Base-by-base conservation (phyloP, 2,113 vertebrate genomes). In the Aramus guarauna region DNA sequence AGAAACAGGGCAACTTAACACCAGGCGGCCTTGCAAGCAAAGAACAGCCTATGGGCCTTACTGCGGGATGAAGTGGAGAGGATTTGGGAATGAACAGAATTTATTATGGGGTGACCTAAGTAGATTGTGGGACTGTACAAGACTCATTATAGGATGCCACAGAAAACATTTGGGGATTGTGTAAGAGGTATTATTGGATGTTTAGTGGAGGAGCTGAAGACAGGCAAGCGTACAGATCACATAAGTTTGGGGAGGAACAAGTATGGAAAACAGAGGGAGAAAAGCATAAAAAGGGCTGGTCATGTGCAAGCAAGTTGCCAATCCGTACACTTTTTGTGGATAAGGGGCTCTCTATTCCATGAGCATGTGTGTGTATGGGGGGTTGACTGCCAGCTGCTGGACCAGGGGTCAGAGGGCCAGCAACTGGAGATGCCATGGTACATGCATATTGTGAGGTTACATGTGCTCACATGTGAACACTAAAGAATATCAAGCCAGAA, bases 301-400 rank as follows among this genome's bases (percentile, higher is more conserved):
- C 15, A 9, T 18, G 26, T 20, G 10, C 19, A 55, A 56, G 41
- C 4, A 66, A 6, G 4, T 52, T 66, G 8, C 9, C 41, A 50
- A 18, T 55, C 30, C 5, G 1, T 50, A 39, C 1, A 4, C 4
- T 60, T 63, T 85, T 19, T 43, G 7, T 59, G 21, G 11, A 3
- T 12, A 32, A 63, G n/a, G 12, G 29, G 53, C 36, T 43, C 11
- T 73, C 7, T 59, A 15, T 47, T 58, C 8, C 9, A n/a, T 5
- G 3, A 20, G 8, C 13, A 20, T 58, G 11, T 3, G 2, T 47
- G 39, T 37, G 1, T 60, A 24, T 2, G 8, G 16, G 9, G 1
- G 13, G 59, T 67, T 48, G 17, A 58, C 34, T 72, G 8, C 5
- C 27, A 17, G 30, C 4, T 22, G n/a, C 9, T 8, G 22, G 6